These are phyloP conservation scores for Callipepla squamata DNA, from an alignment of 2,113 vertebrate genomes.

Conservation along the genomic window DNA sequence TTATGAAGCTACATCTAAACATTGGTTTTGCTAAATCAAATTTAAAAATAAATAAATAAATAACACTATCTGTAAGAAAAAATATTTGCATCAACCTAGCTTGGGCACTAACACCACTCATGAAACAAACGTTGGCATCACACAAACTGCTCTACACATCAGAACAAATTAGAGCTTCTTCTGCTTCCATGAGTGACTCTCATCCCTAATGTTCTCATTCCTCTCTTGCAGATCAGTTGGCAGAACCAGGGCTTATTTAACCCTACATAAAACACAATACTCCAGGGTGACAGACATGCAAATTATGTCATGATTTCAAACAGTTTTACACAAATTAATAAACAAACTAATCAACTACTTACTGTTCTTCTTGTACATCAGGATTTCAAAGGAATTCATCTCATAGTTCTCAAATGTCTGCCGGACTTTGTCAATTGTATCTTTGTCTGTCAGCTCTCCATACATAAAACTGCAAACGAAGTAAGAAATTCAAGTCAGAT, in stretches of 20 bases:
- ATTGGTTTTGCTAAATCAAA: not conserved
- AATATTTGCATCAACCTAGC: not conserved
- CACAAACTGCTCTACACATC: constrained; percentile 16
- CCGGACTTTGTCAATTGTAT: constrained; percentile 89
- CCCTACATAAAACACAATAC: not conserved
- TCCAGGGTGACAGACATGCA: not conserved
- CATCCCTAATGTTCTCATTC: constrained; percentile 8
- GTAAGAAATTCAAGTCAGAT: constrained; percentile 27
- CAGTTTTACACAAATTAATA: not conserved
- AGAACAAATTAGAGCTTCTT: constrained; percentile 27
- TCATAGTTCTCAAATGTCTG: constrained; percentile 96
- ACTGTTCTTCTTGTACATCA: constrained; percentile 99
- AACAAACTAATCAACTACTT: constrained; percentile 72
- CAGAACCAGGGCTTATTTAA: not conserved
- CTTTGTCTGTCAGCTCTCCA: constrained; percentile 94
- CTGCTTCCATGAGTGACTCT: not conserved
- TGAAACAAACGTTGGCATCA: constrained; percentile 28
- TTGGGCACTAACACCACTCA: not conserved
- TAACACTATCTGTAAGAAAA: not conserved
- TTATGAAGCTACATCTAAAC: not conserved
- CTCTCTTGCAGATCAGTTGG: not conserved
- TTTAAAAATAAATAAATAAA: not conserved
- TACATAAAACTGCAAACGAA: constrained; percentile 92
- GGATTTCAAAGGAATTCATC: constrained; percentile 95
- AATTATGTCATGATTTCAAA: not conserved